Evolutionary conservation across 2,797 vertebrate genomes (phyloP).

Genomic region (Mastacembelus armatus): DNA sequence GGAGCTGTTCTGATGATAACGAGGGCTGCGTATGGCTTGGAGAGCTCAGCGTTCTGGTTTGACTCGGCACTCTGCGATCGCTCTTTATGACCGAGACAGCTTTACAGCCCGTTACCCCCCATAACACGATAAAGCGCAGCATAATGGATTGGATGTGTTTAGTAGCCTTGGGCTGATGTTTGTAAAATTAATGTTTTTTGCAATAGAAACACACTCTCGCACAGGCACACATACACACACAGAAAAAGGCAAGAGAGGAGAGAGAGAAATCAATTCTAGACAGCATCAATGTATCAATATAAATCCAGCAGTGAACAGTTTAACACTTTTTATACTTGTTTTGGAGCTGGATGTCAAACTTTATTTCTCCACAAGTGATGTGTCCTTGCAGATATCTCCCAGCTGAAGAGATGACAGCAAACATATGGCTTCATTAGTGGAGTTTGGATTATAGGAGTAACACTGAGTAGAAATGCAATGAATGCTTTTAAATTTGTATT

Average conservation of each 20-base stretch:
- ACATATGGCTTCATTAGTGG: slow-evolving; percentile 64
- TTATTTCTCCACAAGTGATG: slow-evolving; percentile 48
- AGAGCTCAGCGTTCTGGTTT: slow-evolving; percentile 76
- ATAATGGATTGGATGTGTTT: slow-evolving; percentile 87
- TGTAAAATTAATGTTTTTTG: slow-evolving; percentile 85
- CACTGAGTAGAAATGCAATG: slow-evolving; percentile 49
- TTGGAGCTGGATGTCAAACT: slow-evolving; percentile 45
- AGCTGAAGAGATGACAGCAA: slow-evolving; percentile 54
- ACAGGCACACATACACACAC: slow-evolving; percentile 55
- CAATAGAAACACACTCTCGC: slow-evolving; percentile 76
- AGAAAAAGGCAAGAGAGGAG: slow-evolving; percentile 33
- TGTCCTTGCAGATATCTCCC: slow-evolving; percentile 50
- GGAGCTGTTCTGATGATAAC: slow-evolving; percentile 81
- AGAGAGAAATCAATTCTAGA: slow-evolving; percentile 62
- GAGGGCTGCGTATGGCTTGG: slow-evolving; percentile 71
- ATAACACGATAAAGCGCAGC: slow-evolving; percentile 85
- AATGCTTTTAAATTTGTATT: slow-evolving; percentile 67
- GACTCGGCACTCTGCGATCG: slow-evolving; percentile 78
- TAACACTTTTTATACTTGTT: slow-evolving; percentile 65
- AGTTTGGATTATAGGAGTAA: slow-evolving; percentile 47
- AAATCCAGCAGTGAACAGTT: slow-evolving; percentile 61
- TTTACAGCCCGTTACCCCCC: slow-evolving; percentile 85
- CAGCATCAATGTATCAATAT: slow-evolving; percentile 65
- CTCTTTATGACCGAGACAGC: slow-evolving; percentile 86
- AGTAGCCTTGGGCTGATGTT: slow-evolving; percentile 85